A percentile compares a stretch with the other conserved stretches of the same genome.
These are phyloP conservation scores for Notechis scutatus DNA, from an alignment of 2,113 vertebrate genomes.

Conservation along the genomic window DNA sequence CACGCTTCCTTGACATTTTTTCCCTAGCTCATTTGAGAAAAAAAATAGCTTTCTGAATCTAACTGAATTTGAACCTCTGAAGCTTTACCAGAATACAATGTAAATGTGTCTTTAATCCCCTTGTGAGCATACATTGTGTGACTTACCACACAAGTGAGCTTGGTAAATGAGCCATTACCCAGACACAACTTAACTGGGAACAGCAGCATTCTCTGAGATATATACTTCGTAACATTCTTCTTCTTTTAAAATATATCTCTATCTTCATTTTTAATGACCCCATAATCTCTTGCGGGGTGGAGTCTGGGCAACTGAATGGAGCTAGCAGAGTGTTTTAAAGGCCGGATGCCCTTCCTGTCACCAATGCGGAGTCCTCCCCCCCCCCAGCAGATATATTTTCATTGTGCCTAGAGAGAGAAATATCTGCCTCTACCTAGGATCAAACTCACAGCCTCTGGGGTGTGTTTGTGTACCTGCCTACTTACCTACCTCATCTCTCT, in stretches of 20 bases:
- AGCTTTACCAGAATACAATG: fast-evolving
- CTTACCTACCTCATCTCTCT: not conserved
- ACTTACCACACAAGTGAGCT: not conserved
- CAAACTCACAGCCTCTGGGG: no score
- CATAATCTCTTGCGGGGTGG: no score
- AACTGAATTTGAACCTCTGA: fast-evolving
- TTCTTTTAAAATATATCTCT: not conserved
- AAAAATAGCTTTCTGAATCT: not conserved
- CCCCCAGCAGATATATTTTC: no score
- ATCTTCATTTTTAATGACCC: no score
- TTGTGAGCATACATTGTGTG: not conserved
- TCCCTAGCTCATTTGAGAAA: not conserved
- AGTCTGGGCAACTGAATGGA: no score
- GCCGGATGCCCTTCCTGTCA: no score
- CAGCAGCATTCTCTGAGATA: not conserved
- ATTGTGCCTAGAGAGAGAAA: no score
- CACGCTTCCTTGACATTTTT: not conserved
- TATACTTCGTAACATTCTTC: fast-evolving
- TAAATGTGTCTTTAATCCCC: not conserved
- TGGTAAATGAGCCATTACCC: not conserved
- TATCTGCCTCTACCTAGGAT: no score
- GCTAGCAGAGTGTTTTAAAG: no score
- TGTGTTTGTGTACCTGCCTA: not conserved
- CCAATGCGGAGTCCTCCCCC: no score
- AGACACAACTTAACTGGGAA: not conserved